phyloP scores from a whole-genome alignment of 2,888 invertebrate species.

The Rhogogaster chlorosoma region DNA sequence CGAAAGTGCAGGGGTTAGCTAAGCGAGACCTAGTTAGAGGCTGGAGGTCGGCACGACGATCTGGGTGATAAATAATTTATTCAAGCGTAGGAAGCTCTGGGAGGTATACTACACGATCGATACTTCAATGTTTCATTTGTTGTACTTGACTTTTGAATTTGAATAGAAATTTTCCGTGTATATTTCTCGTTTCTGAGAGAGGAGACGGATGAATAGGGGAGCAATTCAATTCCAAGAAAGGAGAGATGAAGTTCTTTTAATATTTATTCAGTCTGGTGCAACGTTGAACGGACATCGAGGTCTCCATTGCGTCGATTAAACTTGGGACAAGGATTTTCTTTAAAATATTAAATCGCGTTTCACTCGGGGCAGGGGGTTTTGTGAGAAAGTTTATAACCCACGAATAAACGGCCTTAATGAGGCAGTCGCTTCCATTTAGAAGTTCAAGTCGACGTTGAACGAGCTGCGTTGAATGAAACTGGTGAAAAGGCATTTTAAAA shows the following conservation, averaged over 20 bases:
- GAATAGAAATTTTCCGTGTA: neutral
- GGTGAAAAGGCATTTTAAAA: slow-evolving; percentile 20
- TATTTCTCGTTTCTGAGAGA: neutral
- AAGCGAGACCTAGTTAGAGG: neutral
- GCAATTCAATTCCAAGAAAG: neutral
- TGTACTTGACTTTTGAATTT: neutral
- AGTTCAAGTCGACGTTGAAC: slow-evolving; percentile 27
- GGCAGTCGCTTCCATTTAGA: slow-evolving; percentile 27
- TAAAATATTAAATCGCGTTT: neutral
- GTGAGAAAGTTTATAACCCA: slow-evolving; percentile 29
- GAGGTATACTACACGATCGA: neutral
- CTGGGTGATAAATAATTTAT: neutral
- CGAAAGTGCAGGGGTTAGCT: neutral
- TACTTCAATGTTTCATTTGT: neutral
- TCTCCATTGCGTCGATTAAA: neutral
- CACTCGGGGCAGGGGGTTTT: neutral
- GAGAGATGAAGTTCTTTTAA: neutral
- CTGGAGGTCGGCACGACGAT: neutral
- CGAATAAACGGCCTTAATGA: slow-evolving; percentile 33
- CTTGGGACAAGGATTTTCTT: neutral
- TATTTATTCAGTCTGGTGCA: neutral
- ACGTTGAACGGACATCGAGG: neutral
- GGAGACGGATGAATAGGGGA: neutral
- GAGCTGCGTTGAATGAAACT: neutral
- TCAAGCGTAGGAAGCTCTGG: neutral